Conservation (phyloP, 2,888 invertebrate species). For the Pachymerium ferrugineum region DNA sequence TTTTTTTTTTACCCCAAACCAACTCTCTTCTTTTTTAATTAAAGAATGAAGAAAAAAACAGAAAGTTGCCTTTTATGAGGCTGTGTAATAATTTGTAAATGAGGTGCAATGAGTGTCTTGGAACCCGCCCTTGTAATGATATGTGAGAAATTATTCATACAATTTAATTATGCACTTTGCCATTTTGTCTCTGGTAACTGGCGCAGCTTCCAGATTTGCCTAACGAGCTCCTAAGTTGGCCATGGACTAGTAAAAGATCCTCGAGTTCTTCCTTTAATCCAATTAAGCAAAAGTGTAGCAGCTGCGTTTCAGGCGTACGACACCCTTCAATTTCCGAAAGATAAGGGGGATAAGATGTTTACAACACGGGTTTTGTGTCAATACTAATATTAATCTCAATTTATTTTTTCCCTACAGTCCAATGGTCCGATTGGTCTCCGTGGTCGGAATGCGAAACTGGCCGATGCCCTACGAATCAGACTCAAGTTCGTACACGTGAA, state of each 20-base stretch:
- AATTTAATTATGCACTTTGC: constrained; percentile 25
- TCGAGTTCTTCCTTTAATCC: constrained; percentile 7
- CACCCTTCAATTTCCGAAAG: background rate
- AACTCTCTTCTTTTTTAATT: background rate
- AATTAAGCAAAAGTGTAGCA: constrained; percentile 22
- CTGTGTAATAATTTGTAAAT: constrained; percentile 15
- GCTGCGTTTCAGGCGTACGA: background rate
- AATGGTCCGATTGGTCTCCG: constrained; percentile 40
- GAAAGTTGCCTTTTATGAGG: constrained; percentile 5
- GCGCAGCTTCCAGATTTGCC: constrained; percentile 15
- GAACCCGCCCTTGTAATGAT: constrained; percentile 20
- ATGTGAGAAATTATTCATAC: constrained; percentile 25
- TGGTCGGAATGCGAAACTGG: constrained; percentile 40
- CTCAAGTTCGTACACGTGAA: constrained; percentile 39
- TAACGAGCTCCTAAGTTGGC: constrained; percentile 27
- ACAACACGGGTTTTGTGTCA: background rate
- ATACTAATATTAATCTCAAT: background rate
- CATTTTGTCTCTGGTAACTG: constrained; percentile 6
- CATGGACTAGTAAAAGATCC: constrained; percentile 19
- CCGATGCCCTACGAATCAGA: constrained; percentile 34
- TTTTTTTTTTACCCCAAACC: background rate
- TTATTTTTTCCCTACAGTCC: constrained; percentile 9
- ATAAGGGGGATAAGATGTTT: background rate
- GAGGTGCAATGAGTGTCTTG: constrained; percentile 26
- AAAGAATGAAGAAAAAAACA: background rate